Percentiles rank a stretch among this genome's conserved stretches.
Evolutionary conservation across 1,140 invertebrate genomes (phyloP).

Genomic region (Bombus breviceps): DNA sequence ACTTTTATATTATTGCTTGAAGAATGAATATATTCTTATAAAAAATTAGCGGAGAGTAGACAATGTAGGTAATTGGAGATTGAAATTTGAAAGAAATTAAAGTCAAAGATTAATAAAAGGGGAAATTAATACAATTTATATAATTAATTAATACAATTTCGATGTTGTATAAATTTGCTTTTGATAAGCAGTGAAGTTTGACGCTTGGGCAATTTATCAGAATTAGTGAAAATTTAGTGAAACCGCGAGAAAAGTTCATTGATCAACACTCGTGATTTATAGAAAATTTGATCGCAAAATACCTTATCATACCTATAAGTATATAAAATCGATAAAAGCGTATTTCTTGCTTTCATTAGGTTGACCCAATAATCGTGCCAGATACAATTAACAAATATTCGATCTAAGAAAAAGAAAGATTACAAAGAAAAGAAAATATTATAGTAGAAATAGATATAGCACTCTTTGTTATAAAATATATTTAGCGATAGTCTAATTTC

Average conservation of each 20-base stretch:
- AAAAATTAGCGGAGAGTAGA: background rate
- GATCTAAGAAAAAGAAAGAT: background rate
- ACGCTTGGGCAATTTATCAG: too few relatives aligned
- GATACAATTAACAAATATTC: background rate
- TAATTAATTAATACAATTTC: too few relatives aligned
- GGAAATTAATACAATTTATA: too few relatives aligned
- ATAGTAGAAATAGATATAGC: too few relatives aligned
- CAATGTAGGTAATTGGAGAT: background rate
- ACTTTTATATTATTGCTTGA: background rate
- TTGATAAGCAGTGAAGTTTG: too few relatives aligned
- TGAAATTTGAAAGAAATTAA: background rate
- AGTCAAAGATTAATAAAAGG: background rate
- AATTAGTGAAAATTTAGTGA: too few relatives aligned
- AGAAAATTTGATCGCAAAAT: too few relatives aligned
- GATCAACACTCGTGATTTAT: too few relatives aligned
- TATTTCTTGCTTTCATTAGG: background rate
- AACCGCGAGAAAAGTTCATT: background rate
- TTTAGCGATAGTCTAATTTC: background rate
- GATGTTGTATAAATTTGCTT: too few relatives aligned
- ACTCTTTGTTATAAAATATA: background rate
- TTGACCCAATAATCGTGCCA: background rate
- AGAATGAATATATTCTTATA: too few relatives aligned
- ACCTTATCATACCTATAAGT: background rate
- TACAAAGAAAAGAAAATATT: background rate
- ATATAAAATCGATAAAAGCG: conserved; percentile 4